Percentiles rank a stretch among this genome's conserved stretches.
Conservation (phyloP, 2,797 vertebrate genomes). For the Crocodylus rhombifer region DNA sequence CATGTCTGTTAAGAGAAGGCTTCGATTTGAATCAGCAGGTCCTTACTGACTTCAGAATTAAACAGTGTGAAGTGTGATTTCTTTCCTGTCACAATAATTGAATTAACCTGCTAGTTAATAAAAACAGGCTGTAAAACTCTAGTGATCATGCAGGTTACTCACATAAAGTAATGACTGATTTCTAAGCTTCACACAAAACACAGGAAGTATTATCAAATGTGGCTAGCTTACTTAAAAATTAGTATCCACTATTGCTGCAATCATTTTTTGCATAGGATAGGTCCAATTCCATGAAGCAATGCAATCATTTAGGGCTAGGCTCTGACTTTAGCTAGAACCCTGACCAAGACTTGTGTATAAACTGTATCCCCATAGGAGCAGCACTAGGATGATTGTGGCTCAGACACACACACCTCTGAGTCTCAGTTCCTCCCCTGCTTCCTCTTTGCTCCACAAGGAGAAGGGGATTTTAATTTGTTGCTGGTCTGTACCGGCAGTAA, state of each 20-base stretch:
- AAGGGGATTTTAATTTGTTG: background rate
- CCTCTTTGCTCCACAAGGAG: background rate
- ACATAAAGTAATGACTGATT: constrained; percentile 45
- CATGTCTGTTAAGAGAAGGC: background rate
- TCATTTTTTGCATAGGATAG: constrained; percentile 33
- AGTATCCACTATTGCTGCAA: constrained; percentile 31
- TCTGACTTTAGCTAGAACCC: background rate
- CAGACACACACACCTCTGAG: background rate
- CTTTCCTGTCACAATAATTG: background rate
- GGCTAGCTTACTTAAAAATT: constrained; percentile 36
- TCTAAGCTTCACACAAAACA: constrained; percentile 19
- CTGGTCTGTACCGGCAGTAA: background rate
- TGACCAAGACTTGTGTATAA: background rate
- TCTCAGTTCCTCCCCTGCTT: background rate
- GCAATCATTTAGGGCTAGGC: background rate
- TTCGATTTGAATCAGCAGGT: background rate
- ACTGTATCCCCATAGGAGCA: background rate
- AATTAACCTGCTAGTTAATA: constrained; percentile 32
- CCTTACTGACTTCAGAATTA: background rate
- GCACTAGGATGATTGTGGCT: background rate
- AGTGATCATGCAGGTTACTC: constrained; percentile 31
- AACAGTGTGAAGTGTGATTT: constrained; percentile 38
- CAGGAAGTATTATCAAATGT: constrained; percentile 1
- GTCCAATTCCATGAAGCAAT: background rate
- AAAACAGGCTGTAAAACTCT: constrained; percentile 43